These are phyloP conservation scores for Thermophis baileyi DNA, from an alignment of 2,113 vertebrate species.

Conservation along the genomic window DNA sequence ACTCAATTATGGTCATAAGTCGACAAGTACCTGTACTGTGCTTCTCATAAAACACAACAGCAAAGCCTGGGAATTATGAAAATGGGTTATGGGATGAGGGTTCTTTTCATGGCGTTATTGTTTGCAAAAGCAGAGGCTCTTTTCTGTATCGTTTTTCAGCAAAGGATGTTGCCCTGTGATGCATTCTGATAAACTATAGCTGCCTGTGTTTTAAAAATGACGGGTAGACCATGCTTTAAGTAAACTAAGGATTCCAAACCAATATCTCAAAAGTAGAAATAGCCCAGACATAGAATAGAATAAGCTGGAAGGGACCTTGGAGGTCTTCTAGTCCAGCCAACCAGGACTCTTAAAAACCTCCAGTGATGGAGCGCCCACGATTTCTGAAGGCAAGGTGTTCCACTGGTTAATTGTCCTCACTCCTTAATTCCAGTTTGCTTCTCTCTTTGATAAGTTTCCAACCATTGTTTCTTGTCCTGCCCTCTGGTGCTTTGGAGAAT, in stretches of 20 bases:
- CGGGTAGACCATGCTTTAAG: constrained; percentile 75
- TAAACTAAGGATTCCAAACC: constrained; percentile 87
- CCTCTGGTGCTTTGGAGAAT: too few relatives aligned
- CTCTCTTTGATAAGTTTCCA: too few relatives aligned
- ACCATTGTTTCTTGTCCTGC: too few relatives aligned
- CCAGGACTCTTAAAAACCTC: too few relatives aligned
- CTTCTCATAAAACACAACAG: not conserved
- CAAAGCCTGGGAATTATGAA: not conserved
- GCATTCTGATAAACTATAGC: not conserved
- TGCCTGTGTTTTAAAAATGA: not conserved
- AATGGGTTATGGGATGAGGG: not conserved
- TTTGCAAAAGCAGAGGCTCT: not conserved
- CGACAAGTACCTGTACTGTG: not conserved
- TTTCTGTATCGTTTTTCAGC: not conserved
- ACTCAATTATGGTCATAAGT: not conserved
- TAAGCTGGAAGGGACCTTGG: too few relatives aligned
- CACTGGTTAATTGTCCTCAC: too few relatives aligned
- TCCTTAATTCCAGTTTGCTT: too few relatives aligned
- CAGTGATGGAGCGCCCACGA: too few relatives aligned
- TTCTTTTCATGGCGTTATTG: not conserved
- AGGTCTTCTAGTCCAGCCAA: too few relatives aligned
- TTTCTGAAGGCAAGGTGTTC: too few relatives aligned
- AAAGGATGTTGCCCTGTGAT: not conserved
- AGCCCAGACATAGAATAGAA: constrained; percentile 69
- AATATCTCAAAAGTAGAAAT: constrained; percentile 95